Evolutionary conservation across 1,140 invertebrate genomes (phyloP).

Genomic region (Linepithema humile): DNA sequence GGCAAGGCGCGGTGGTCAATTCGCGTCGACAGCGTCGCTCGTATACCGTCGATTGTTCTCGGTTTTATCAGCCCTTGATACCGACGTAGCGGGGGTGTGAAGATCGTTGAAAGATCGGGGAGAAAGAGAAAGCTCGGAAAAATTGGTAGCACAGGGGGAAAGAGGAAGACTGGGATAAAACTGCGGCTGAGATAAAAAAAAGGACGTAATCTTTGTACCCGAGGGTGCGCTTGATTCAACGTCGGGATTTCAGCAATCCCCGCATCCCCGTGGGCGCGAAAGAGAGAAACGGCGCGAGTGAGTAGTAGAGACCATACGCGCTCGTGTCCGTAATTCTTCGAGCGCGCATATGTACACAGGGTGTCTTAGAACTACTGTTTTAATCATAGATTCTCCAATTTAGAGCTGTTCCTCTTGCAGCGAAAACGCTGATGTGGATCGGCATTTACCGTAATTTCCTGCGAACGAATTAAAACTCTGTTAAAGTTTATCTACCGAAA

Average conservation of each 20-base stretch:
- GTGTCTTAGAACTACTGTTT: slow-evolving; percentile 3
- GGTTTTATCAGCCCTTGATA: slow-evolving; percentile 57
- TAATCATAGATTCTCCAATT: slow-evolving; percentile 16
- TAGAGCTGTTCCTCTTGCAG: neutral
- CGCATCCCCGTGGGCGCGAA: neutral
- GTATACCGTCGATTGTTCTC: slow-evolving; percentile 27
- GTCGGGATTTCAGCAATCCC: slow-evolving; percentile 57
- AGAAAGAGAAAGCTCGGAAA: slow-evolving; percentile 13
- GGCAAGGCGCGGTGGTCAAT: slow-evolving; percentile 14
- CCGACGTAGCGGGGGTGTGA: neutral
- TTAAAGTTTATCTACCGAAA: neutral
- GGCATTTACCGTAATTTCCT: neutral
- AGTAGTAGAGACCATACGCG: neutral
- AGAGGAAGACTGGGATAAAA: neutral
- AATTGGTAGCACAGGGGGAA: slow-evolving; percentile 22
- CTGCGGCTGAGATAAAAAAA: slow-evolving; percentile 6
- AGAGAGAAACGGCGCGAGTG: neutral
- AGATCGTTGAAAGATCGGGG: slow-evolving; percentile 4
- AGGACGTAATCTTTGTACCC: slow-evolving; percentile 62
- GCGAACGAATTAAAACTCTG: neutral
- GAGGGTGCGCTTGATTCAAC: slow-evolving; percentile 56
- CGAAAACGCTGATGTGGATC: neutral
- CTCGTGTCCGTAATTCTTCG: slow-evolving; percentile 13
- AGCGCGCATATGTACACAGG: neutral
- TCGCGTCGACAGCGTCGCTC: slow-evolving; percentile 4